Base-by-base conservation (phyloP, 2,888 invertebrate genomes). In the Pachydiplax longipennis region DNA sequence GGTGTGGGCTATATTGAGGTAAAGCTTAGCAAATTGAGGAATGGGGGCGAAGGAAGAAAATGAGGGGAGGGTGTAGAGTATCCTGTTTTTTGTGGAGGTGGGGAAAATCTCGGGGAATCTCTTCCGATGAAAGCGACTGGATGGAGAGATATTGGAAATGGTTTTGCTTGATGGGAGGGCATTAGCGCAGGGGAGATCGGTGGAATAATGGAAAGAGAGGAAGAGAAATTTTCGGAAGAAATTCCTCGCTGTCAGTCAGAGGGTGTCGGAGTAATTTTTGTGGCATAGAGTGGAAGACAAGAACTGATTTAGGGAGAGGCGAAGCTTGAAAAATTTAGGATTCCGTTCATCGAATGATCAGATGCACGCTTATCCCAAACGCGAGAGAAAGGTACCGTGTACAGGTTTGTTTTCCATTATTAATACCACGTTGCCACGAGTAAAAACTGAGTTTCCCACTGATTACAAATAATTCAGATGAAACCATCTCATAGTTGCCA, bases 21-120 rank as follows among this genome's bases (percentile, higher is more conserved):
- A 37, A 65, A 61, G 87, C 87, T 87, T 87, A 22, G 87, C 61
- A 87, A 87, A 87, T 87, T 87, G 87, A 87, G 87, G 58, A 83
- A 58, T 83, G 83, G 83, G 35, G 83, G 83, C 58, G 83, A 83
- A 53, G 83, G 61, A 18, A n/a, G 37, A 35, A n/a, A n/a, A 81
- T 81, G 81, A 22, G 61, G 37, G 61, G 61, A 35, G 15, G 15
- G 83, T 2, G 58, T 31, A 61, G 58, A 8, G 35, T 2, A 48
- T 22, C 44, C 44, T 53, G 48, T 44, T 44, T 1, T 35, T 18
- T 37, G 31, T 53, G 58, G 35, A 61, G 61, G 31, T 31, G 35
- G 65, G 73, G 73, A 31, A 4, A 31, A 31, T 53, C 18, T 53
- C 53, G 53, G 58, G n/a, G 35, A 87, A 65, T 65, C 61, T 65